A percentile compares a stretch with the other conserved stretches of the same genome.
Conservation (phyloP, 2,888 invertebrate species). For the Dorcus hopei region DNA sequence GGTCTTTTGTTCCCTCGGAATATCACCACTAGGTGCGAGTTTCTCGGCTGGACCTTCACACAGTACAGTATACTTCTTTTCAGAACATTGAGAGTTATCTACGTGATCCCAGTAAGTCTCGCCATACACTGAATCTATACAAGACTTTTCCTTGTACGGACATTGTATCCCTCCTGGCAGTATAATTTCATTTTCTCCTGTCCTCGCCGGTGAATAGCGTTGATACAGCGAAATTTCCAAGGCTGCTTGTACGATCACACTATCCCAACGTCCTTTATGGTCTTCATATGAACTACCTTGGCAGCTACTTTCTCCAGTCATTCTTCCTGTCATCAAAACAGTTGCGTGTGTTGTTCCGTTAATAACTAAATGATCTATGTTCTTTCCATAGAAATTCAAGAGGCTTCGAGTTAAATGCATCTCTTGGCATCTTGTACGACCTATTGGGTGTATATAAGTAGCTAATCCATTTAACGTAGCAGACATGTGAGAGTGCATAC, state of each 20-base stretch:
- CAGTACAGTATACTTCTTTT: neutral
- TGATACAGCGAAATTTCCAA: conserved; percentile 6
- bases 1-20: neutral
- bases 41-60: conserved; percentile 5
- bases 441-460: neutral
- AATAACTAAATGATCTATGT: too few species aligned
- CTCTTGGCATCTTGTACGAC: neutral
- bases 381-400: neutral
- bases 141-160: conserved; percentile 3
- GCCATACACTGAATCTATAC: conserved; percentile 7
- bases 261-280: conserved; percentile 4
- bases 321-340: conserved; percentile 4
- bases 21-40: neutral
- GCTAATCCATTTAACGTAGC: conserved; percentile 5
- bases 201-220: neutral
- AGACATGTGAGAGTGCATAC: conserved; percentile 7
- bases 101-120: conserved; percentile 3
- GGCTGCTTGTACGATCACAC: conserved; percentile 3
- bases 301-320: conserved; percentile 1
- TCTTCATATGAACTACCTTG: conserved; percentile 2
- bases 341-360: conserved; percentile 3
- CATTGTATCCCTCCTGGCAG: conserved; percentile 7
- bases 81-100: neutral
- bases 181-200: conserved; percentile 4
- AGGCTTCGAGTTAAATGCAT: conserved; percentile 3